These are phyloP conservation scores for Solenopsis invicta DNA, from an alignment of 1,140 invertebrate genomes.

Conservation along the genomic window DNA sequence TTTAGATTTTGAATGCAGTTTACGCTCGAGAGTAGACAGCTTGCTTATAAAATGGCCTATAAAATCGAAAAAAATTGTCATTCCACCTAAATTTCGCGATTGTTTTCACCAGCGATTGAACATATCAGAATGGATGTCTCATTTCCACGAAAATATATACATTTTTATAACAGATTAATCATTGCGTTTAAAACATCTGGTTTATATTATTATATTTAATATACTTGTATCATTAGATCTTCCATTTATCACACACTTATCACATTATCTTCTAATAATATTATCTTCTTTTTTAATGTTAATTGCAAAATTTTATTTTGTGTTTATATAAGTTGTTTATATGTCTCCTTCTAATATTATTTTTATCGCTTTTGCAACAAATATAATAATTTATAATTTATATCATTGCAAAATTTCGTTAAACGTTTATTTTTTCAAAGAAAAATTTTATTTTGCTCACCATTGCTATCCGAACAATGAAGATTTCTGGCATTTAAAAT, in stretches of 20 bases:
- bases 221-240: background rate
- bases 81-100: constrained; percentile 18
- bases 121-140: background rate
- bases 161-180: background rate
- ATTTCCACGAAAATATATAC: background rate
- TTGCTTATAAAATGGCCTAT: constrained; percentile 84
- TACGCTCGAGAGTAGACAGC: constrained; percentile 83
- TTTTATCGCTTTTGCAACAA: background rate
- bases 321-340: background rate
- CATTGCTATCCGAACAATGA: constrained; percentile 95
- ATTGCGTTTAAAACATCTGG: background rate
- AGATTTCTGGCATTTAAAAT: constrained; percentile 97
- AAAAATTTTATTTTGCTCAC: constrained; percentile 84
- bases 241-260: constrained; percentile 9
- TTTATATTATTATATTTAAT: constrained; percentile 6
- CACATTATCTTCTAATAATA: background rate
- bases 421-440: background rate
- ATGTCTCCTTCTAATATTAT: background rate
- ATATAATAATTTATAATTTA: background rate
- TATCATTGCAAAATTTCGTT: background rate
- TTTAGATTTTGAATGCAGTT: constrained; percentile 83
- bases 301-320: background rate
- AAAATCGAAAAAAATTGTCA: constrained; percentile 80
- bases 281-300: background rate
- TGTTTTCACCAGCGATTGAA: constrained; percentile 14